phyloP scores from a whole-genome alignment of 1,140 invertebrate species.

The Olivierus martensii region DNA sequence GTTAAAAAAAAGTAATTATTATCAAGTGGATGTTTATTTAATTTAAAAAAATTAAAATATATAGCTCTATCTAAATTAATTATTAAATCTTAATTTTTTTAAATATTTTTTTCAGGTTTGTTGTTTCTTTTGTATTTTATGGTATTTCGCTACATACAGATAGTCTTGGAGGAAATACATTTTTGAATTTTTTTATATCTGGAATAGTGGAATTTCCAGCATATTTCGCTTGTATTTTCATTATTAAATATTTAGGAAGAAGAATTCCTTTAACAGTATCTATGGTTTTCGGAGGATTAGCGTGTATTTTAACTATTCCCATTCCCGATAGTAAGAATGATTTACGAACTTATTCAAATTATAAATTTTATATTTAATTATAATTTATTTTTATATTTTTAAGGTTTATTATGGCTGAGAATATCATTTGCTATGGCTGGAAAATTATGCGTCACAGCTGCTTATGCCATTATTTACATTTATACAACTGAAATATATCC shows the following conservation, averaged over 20 bases:
- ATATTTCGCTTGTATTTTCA: slow-evolving; percentile 30
- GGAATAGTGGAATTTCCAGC: slow-evolving; percentile 60
- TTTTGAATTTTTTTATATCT: slow-evolving; percentile 56
- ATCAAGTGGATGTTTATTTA: too few relatives aligned
- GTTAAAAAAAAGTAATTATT: too few relatives aligned
- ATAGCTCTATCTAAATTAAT: not conserved
- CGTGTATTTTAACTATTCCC: not conserved
- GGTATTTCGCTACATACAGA: slow-evolving; percentile 63
- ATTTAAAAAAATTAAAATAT: not conserved
- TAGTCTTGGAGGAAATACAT: slow-evolving; percentile 54
- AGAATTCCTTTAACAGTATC: not conserved
- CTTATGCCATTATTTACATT: slow-evolving; percentile 76
- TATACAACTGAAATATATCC: slow-evolving; percentile 82
- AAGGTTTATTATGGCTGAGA: not conserved
- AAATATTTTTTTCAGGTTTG: slow-evolving; percentile 44
- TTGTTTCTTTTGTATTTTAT: slow-evolving; percentile 62
- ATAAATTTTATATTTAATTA: not conserved
- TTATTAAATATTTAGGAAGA: slow-evolving; percentile 1
- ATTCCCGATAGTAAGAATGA: slow-evolving; percentile 6
- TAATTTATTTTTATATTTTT: not conserved
- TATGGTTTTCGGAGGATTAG: not conserved
- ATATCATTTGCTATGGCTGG: slow-evolving; percentile 46
- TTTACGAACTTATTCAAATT: not conserved
- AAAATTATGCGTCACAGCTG: slow-evolving; percentile 66
- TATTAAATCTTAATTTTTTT: not conserved